A percentile compares a stretch with the other conserved stretches of the same genome.
phyloP scores from a whole-genome alignment of 2,888 invertebrate species.

The Anagyrus pseudococci region DNA sequence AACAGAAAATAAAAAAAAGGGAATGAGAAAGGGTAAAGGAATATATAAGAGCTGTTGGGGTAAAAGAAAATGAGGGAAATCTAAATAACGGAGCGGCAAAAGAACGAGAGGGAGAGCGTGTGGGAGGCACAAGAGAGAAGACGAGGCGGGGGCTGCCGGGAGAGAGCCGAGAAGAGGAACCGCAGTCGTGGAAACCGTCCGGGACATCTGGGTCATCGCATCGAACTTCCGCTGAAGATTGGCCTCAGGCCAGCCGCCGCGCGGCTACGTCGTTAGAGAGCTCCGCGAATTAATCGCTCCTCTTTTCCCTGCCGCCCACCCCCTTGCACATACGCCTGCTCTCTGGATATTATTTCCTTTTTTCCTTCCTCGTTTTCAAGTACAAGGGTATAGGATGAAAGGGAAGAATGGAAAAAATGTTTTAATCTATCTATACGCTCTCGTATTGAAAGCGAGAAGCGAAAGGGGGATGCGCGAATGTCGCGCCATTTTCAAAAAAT shows the following conservation, averaged over 20 bases:
- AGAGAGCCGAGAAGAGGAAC: conserved; percentile 8
- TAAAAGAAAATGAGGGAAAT: background rate
- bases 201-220: conserved; percentile 42
- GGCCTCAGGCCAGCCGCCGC: conserved; percentile 44
- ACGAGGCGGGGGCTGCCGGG: conserved; percentile 3
- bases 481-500: too few relatives aligned
- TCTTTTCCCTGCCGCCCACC: too few relatives aligned
- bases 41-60: background rate
- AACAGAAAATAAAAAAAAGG: background rate
- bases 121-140: background rate
- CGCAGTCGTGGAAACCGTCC: conserved; percentile 34
- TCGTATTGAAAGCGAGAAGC: too few relatives aligned
- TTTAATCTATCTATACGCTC: too few relatives aligned
- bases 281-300: conserved; percentile 51
- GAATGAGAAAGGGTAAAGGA: background rate
- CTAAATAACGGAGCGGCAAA: background rate
- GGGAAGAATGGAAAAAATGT: too few relatives aligned
- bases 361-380: too few relatives aligned
- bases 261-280: conserved; percentile 35
- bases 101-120: background rate
- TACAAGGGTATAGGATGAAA: too few relatives aligned
- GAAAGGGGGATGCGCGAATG: too few relatives aligned
- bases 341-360: too few relatives aligned
- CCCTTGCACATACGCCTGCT: too few relatives aligned
- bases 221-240: conserved; percentile 43